Conservation (phyloP, 2,113 vertebrate species). For the Silurus glanis region DNA sequence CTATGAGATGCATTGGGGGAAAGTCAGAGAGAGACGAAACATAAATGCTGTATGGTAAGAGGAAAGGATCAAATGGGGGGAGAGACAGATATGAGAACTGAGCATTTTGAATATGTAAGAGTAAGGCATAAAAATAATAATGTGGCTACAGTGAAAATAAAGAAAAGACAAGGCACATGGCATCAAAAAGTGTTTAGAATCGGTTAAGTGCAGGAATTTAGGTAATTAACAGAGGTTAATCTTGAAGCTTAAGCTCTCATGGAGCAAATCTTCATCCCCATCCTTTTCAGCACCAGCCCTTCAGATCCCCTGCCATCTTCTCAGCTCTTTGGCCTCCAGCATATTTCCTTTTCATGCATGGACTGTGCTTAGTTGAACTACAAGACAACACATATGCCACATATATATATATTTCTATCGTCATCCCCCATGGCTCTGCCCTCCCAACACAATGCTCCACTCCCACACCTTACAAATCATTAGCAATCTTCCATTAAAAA, state of each 20-base stretch:
- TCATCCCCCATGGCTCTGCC: too few relatives aligned
- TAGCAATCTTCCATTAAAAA: too few relatives aligned
- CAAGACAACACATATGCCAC: slow-evolving; percentile 27
- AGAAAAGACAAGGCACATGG: neutral
- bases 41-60: slow-evolving; percentile 17
- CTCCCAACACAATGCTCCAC: too few relatives aligned
- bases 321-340: slow-evolving; percentile 38
- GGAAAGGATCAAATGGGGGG: slow-evolving; percentile 8
- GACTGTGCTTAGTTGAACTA: slow-evolving; percentile 34
- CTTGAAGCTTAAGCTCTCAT: neutral
- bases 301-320: neutral
- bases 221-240: neutral
- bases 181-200: neutral
- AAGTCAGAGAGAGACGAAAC: slow-evolving; percentile 8
- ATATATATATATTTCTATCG: too few relatives aligned
- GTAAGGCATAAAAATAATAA: neutral
- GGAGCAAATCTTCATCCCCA: neutral
- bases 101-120: neutral
- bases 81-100: neutral
- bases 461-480: too few relatives aligned
- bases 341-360: slow-evolving; percentile 58
- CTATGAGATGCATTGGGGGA: slow-evolving; percentile 46
- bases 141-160: neutral
- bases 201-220: neutral
- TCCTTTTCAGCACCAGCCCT: neutral